Conservation (phyloP, 2,797 vertebrate species). For the Hypotaenidia philippensis region DNA sequence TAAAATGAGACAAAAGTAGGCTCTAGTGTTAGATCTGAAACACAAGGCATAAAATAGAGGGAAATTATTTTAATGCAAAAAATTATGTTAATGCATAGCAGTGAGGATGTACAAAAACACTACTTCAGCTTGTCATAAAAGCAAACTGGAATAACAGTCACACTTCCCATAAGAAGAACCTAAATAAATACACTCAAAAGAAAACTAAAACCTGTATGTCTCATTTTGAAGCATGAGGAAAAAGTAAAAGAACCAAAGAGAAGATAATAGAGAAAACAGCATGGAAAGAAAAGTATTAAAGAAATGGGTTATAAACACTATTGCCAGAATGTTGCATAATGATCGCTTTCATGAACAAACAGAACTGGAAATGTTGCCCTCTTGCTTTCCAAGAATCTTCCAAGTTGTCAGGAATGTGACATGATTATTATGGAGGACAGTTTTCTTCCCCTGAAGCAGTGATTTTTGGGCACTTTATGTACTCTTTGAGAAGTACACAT, state of each 20-base stretch:
- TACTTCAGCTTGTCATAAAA: neutral
- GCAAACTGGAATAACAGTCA: neutral
- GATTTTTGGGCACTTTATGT: neutral
- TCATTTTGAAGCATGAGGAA: neutral
- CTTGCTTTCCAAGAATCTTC: conserved; percentile 51
- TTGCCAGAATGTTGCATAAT: conserved; percentile 43
- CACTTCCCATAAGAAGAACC: neutral
- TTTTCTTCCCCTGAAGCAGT: neutral
- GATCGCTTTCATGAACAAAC: neutral
- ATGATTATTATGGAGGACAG: neutral
- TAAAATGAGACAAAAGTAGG: neutral
- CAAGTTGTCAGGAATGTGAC: neutral
- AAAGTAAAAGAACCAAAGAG: conserved; percentile 6
- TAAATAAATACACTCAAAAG: neutral
- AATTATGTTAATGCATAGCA: neutral
- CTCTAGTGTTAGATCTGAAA: neutral
- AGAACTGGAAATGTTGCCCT: neutral
- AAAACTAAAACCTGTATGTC: neutral
- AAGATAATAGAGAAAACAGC: conserved; percentile 8
- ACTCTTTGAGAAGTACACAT: neutral
- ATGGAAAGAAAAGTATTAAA: neutral
- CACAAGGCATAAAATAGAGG: neutral
- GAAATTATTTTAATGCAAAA: neutral
- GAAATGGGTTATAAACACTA: neutral
- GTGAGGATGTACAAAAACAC: neutral